Conservation (phyloP, 1,140 invertebrate species). For the Apis laboriosa region DNA sequence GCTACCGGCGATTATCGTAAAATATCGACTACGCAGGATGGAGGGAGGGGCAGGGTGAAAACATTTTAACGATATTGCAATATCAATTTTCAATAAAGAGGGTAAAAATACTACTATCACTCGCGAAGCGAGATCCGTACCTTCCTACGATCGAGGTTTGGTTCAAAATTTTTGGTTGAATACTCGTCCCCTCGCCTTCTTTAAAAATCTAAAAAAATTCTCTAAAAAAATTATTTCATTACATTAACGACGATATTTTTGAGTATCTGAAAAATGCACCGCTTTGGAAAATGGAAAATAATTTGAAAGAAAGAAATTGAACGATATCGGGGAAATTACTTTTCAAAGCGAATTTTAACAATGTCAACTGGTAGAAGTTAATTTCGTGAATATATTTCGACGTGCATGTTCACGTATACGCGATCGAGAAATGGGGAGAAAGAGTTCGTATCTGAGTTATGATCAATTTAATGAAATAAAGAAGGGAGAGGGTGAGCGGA, state of each 20-base stretch:
- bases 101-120: too few relatives aligned
- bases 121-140: too few relatives aligned
- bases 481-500: not conserved
- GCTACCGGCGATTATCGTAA: not conserved
- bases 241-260: too few relatives aligned
- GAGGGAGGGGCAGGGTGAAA: not conserved
- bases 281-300: not conserved
- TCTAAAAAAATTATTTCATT: too few relatives aligned
- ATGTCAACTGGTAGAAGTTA: not conserved
- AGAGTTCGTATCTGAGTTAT: slow-evolving; percentile 33
- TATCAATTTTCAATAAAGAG: too few relatives aligned
- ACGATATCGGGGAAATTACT: not conserved
- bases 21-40: not conserved
- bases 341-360: not conserved
- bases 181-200: too few relatives aligned
- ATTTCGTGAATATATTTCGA: slow-evolving; percentile 6
- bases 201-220: too few relatives aligned
- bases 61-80: not conserved
- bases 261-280: too few relatives aligned
- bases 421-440: not conserved
- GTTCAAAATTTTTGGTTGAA: too few relatives aligned
- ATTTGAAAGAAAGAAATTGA: not conserved
- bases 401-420: not conserved
- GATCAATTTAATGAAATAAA: slow-evolving; percentile 34
- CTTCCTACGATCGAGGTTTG: too few relatives aligned